A percentile compares a stretch with the other conserved stretches of the same genome.
Evolutionary conservation across 2,113 vertebrate genomes (phyloP).

Genomic region (Megaleporinus macrocephalus): DNA sequence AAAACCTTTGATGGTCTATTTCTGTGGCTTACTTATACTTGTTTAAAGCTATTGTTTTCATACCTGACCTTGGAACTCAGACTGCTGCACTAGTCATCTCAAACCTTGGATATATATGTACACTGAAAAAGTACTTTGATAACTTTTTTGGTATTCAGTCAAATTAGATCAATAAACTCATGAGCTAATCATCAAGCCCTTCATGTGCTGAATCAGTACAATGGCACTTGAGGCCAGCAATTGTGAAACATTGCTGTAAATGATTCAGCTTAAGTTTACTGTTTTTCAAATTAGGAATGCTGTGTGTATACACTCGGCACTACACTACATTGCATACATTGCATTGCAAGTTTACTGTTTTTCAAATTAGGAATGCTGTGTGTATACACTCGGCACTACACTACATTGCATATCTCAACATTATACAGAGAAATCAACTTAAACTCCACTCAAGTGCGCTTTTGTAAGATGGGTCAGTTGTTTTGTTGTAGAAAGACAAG

Average conservation of each 20-base stretch:
- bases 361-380: neutral
- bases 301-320: neutral
- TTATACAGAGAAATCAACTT: neutral
- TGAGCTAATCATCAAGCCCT: constrained; percentile 10
- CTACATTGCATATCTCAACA: neutral
- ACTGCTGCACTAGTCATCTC: no score
- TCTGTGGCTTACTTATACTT: no score
- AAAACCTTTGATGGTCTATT: no score
- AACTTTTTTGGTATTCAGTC: no score
- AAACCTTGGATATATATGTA: no score
- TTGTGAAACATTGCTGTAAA: neutral
- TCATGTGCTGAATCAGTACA: neutral
- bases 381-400: neutral
- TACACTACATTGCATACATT: neutral
- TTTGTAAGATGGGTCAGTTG: no score
- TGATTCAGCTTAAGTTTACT: neutral
- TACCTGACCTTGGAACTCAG: no score
- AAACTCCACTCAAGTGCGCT: no score
- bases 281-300: neutral
- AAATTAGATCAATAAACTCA: no score
- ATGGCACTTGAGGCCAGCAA: neutral
- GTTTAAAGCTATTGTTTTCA: no score
- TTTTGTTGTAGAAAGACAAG: no score
- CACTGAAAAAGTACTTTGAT: no score
- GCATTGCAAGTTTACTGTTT: neutral